phyloP scores from a whole-genome alignment of 2,113 vertebrate genomes.

The Leucosticte australis region DNA sequence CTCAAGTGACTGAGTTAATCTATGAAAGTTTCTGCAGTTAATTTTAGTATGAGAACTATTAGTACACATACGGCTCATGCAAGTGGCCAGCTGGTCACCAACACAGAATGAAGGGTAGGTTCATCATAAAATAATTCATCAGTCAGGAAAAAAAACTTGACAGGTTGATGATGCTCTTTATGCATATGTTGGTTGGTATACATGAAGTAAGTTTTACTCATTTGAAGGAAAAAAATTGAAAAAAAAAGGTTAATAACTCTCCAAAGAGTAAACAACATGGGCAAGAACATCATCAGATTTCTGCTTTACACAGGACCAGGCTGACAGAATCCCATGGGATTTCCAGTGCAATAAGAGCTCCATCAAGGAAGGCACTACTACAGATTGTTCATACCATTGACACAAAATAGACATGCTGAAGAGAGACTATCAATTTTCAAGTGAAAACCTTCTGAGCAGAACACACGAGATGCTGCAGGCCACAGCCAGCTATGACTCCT shows the following conservation, averaged over 20 bases:
- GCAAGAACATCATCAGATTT: background rate
- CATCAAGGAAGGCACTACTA: background rate
- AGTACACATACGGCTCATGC: background rate
- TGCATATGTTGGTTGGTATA: background rate
- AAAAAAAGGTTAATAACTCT: background rate
- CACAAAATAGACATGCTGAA: background rate
- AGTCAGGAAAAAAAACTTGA: background rate
- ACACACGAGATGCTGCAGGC: background rate
- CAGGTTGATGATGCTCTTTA: background rate
- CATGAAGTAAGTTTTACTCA: background rate
- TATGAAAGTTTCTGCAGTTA: background rate
- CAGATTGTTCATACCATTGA: background rate
- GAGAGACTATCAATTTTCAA: background rate
- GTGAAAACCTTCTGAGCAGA: background rate
- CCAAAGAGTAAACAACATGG: background rate
- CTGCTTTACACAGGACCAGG: background rate
- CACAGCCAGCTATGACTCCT: background rate
- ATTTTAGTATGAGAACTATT: background rate
- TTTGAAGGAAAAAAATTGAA: background rate
- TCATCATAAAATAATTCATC: background rate
- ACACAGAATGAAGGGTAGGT: background rate
- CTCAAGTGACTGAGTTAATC: constrained; percentile 7
- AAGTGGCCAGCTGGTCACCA: background rate
- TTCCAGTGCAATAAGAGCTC: background rate
- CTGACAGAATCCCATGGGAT: background rate